These are phyloP conservation scores for Dendronephthya gigantea DNA, from an alignment of 64 coral and sea anemone genomes.

Conservation along the genomic window DNA sequence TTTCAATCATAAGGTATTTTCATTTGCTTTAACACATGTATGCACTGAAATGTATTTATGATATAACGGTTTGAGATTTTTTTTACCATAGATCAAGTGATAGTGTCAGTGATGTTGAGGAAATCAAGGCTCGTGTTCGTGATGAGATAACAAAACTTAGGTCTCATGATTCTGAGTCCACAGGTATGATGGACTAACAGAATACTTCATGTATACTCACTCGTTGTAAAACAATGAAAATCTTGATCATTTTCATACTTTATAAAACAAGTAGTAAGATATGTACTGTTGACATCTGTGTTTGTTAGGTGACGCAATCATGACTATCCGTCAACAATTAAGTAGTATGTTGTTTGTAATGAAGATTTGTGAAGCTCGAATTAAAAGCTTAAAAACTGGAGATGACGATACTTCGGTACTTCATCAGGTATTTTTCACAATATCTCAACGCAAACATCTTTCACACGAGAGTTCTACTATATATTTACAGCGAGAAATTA, in stretches of 20 bases:
- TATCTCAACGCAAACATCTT: too few species aligned
- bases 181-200: constrained; percentile 34
- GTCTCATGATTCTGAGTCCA: constrained; percentile 85
- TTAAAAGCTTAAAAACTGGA: constrained; percentile 65
- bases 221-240: too few species aligned
- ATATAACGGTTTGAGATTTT: too few species aligned
- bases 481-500: not conserved
- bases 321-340: constrained; percentile 71
- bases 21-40: too few species aligned
- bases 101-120: constrained; percentile 67
- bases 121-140: constrained; percentile 69
- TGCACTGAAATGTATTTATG: too few species aligned
- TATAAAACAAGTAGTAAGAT: not conserved
- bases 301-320: constrained; percentile 55
- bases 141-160: constrained; percentile 77
- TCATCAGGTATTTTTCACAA: constrained; percentile 5
- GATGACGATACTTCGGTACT: constrained; percentile 58
- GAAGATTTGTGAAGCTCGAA: constrained; percentile 87
- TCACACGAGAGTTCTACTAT: too few species aligned
- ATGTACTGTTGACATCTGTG: not conserved
- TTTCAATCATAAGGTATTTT: constrained; percentile 87
- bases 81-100: constrained; percentile 43
- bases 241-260: too few species aligned
- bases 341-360: constrained; percentile 87
- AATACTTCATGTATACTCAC: not conserved